A percentile compares a stretch with the other conserved stretches of the same genome.
Evolutionary conservation across 1,140 invertebrate genomes (phyloP).

Genomic region (Aphelinus atriplicis): DNA sequence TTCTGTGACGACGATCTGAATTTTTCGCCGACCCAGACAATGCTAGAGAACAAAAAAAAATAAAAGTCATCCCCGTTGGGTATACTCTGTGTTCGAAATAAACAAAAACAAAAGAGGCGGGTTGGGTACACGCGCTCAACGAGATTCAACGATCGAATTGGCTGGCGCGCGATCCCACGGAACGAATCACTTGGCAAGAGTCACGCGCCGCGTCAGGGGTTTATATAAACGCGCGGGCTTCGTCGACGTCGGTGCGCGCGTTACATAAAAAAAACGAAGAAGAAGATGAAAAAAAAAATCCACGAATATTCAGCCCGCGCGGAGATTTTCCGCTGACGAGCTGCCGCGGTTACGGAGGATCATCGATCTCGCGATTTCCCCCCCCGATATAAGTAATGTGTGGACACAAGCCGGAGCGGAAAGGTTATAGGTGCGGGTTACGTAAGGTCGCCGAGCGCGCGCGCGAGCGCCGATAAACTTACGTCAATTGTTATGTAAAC

Average conservation of each 20-base stretch:
- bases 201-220: background rate
- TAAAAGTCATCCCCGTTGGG: too few relatives aligned
- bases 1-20: too few relatives aligned
- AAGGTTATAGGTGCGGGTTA: conserved; percentile 9
- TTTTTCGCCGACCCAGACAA: too few relatives aligned
- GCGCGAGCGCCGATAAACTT: conserved; percentile 14
- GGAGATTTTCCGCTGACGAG: background rate
- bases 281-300: conserved; percentile 2
- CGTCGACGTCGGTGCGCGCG: conserved; percentile 4
- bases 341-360: too few relatives aligned
- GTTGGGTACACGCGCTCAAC: too few relatives aligned
- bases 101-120: too few relatives aligned
- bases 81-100: too few relatives aligned
- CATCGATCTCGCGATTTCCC: too few relatives aligned
- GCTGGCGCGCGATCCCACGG: background rate
- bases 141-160: background rate
- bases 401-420: background rate
- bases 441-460: background rate
- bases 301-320: conserved; percentile 29
- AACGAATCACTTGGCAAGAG: conserved; percentile 19
- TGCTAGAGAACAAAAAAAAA: too few relatives aligned
- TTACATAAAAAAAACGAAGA: conserved; percentile 15
- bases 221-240: conserved; percentile 28
- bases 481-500: conserved; percentile 35
- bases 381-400: background rate